Conservation (phyloP, 2,797 vertebrate genomes). For the Mastacembelus armatus region DNA sequence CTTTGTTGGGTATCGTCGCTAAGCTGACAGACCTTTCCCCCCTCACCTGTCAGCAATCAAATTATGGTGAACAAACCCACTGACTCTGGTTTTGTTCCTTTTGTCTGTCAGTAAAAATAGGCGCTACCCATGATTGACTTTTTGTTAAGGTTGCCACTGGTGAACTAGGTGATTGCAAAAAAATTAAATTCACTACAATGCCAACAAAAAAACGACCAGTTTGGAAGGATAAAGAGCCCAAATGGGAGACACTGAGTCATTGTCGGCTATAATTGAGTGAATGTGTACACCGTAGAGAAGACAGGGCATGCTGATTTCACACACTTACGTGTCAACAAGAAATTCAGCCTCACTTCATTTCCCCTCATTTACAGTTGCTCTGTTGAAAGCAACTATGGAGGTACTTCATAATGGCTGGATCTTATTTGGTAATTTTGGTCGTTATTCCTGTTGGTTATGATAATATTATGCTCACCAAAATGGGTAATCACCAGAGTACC, state of each 20-base stretch:
- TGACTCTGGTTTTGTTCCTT: constrained; percentile 72
- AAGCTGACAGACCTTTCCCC: constrained; percentile 80
- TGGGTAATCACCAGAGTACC: no score
- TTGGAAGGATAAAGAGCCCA: constrained; percentile 52
- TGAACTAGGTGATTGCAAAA: constrained; percentile 72
- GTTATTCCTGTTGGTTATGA: background rate
- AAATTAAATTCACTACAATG: constrained; percentile 69
- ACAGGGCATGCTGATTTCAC: constrained; percentile 53
- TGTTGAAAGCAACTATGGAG: background rate
- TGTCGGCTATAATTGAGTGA: constrained; percentile 51
- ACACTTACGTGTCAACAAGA: constrained; percentile 42
- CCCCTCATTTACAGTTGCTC: no score
- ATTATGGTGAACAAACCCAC: constrained; percentile 74
- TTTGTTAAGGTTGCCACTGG: constrained; percentile 79
- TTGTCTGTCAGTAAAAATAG: constrained; percentile 70
- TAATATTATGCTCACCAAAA: no score
- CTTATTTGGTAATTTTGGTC: background rate
- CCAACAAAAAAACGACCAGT: constrained; percentile 57
- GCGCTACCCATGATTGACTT: constrained; percentile 69
- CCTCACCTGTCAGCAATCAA: constrained; percentile 85
- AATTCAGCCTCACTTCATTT: constrained; percentile 22
- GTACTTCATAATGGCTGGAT: constrained; percentile 5
- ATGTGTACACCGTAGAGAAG: constrained; percentile 48
- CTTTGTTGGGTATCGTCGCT: constrained; percentile 78
- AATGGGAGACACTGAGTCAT: constrained; percentile 64